Percentiles rank a stretch among this genome's conserved stretches.
Conservation (phyloP, 37 sponge, comb jelly and placozoan species). For the Beroe forskalii region DNA sequence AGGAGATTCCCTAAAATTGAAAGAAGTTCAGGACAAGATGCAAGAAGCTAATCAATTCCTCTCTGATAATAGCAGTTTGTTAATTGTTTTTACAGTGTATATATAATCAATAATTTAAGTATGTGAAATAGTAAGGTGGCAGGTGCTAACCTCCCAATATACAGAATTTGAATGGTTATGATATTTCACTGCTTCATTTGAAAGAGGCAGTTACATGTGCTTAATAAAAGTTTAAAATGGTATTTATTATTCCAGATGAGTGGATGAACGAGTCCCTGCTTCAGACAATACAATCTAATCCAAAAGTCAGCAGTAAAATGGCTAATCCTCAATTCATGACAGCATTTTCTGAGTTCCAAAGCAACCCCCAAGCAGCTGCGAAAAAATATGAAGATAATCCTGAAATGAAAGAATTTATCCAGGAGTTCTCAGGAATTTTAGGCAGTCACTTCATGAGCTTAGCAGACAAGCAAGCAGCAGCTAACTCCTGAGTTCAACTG, state of each 20-base stretch:
- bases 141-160: no score
- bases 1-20: background rate
- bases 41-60: slow-evolving; percentile 35
- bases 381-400: slow-evolving; percentile 40
- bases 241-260: slow-evolving; percentile 22
- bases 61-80: slow-evolving; percentile 25
- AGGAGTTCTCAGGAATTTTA: slow-evolving; percentile 37
- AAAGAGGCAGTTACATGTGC: no score
- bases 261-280: slow-evolving; percentile 26
- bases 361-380: slow-evolving; percentile 36
- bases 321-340: slow-evolving; percentile 57
- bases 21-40: slow-evolving; percentile 62
- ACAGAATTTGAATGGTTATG: no score
- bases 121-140: no score
- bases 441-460: slow-evolving; percentile 36
- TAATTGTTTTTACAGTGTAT: no score
- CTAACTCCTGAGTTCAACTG: no score
- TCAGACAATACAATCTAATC: background rate
- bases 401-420: slow-evolving; percentile 59
- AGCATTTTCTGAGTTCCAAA: slow-evolving; percentile 41
- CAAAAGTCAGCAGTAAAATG: background rate
- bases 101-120: no score
- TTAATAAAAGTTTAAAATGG: no score
- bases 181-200: no score
- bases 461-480: slow-evolving; percentile 3